Base-by-base conservation (phyloP, 2,113 vertebrate species). In the Nipponia nippon region DNA sequence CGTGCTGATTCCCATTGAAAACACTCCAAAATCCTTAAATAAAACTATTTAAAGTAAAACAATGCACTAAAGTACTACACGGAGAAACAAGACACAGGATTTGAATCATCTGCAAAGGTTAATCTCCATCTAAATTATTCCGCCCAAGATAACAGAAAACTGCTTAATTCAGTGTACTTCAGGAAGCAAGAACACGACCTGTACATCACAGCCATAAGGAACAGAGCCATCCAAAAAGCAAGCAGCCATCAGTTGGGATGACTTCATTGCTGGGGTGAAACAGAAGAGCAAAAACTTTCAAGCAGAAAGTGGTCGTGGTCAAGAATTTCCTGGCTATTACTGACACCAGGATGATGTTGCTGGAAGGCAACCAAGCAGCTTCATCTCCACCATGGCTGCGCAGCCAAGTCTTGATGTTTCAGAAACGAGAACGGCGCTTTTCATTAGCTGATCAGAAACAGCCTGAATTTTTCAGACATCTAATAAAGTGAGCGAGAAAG, bases 221-320 rank as follows among this genome's bases (percentile, higher is more conserved):
- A 19, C 52, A 56, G 90, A 49, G 83, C 13, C 55, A 58, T 53
- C 81, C 87, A 78, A 92, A 72, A 85, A 46, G 62, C 61, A 50
- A 87, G 84, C 62, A 76, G 82, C 21, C 3, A 23, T 22, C 36
- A 16, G 9, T 11, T 16, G 58, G 58, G 59, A 86, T 94, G 80
- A 95, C 73, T 96, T 95, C 95, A 95, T 5, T 50, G 79, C 90
- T 89, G 75, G 89, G 87, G 84, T 89, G 94, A 97, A 93, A 95
- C 36, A 87, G 78, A 85, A 58, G 93, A 97, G 91, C 63, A 96
- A 88, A 87, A 95, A 84, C 56, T 78, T 88, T 18, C 87, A 73
- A 56, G 87, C 90, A 73, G 71, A 78, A 90, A 93, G 72, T 34
- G 69, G 75, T 63, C 65, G 2, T 59, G 95, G 95, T 92, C 87